Evolutionary conservation across 2,888 invertebrate species (phyloP).

Genomic region (Drosophila vallismaia): DNA sequence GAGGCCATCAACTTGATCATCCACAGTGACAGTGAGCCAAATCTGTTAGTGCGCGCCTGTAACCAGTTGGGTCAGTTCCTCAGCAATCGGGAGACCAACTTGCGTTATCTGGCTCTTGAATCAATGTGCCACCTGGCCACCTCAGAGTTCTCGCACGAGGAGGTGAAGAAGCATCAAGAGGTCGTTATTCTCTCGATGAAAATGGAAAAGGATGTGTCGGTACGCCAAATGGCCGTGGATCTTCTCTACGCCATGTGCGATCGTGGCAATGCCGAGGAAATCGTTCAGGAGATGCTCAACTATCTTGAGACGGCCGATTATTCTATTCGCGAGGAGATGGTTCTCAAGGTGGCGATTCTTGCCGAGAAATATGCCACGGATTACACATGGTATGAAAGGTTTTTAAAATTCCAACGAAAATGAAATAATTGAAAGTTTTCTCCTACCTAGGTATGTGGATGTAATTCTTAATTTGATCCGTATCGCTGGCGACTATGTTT

Average conservation of each 20-base stretch:
- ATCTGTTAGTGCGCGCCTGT: conserved; percentile 97
- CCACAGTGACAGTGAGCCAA: conserved; percentile 99
- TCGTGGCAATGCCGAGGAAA: conserved; percentile 99
- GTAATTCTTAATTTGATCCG: conserved; percentile 99
- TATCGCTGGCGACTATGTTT: conserved; percentile 99
- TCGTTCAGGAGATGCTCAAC: conserved; percentile 99
- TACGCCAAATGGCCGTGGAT: conserved; percentile 98
- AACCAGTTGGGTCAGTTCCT: conserved; percentile 99
- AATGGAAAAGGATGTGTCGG: conserved; percentile 99
- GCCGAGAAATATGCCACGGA: conserved; percentile 99
- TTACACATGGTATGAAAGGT: conserved; percentile 94
- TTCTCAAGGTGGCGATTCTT: conserved; percentile 98
- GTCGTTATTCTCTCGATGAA: conserved; percentile 99
- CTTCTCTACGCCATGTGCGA: conserved; percentile 99
- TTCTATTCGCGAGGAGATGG: conserved; percentile 99
- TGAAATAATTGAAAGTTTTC: not conserved
- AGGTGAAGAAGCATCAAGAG: conserved; percentile 99
- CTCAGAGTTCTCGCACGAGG: conserved; percentile 99
- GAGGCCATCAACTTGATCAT: conserved; percentile 99
- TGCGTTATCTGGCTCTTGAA: conserved; percentile 98
- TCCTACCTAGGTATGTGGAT: conserved; percentile 88
- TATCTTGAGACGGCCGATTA: conserved; percentile 99
- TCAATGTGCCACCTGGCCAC: conserved; percentile 99
- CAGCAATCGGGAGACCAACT: conserved; percentile 98
- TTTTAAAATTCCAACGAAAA: rapidly evolving